Conservation (phyloP, 2,888 invertebrate genomes). For the Cotesia congregata region DNA sequence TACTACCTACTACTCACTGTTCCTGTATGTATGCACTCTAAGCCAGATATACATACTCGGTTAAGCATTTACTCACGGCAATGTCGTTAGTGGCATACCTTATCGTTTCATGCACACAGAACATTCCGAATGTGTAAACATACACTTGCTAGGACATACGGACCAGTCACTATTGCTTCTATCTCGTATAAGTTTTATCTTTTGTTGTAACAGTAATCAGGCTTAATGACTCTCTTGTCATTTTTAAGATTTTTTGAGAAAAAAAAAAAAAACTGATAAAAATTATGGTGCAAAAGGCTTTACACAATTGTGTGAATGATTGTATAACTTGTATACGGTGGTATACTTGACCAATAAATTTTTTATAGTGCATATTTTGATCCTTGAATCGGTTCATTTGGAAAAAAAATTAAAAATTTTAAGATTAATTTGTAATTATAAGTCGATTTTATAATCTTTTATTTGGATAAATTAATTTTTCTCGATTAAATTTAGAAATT, state of each 20-base stretch:
- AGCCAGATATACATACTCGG: constrained; percentile 26
- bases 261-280: too few relatives aligned
- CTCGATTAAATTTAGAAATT: too few relatives aligned
- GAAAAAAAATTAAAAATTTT: too few relatives aligned
- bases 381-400: too few relatives aligned
- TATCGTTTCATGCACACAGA: constrained; percentile 60
- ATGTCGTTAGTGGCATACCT: constrained; percentile 67
- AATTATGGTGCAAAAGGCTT: too few relatives aligned
- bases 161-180: neutral
- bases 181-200: neutral
- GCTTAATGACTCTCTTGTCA: neutral
- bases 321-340: too few relatives aligned
- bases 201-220: neutral
- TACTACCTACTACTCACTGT: neutral
- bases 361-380: too few relatives aligned
- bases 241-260: neutral
- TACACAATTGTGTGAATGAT: too few relatives aligned
- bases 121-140: constrained; percentile 61
- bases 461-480: too few relatives aligned
- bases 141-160: constrained; percentile 38
- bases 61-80: constrained; percentile 56
- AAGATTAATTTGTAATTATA: too few relatives aligned
- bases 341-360: too few relatives aligned
- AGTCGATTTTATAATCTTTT: too few relatives aligned
- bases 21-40: neutral